phyloP scores from a whole-genome alignment of 2,113 vertebrate genomes.

The Malurus alboscapulatus region DNA sequence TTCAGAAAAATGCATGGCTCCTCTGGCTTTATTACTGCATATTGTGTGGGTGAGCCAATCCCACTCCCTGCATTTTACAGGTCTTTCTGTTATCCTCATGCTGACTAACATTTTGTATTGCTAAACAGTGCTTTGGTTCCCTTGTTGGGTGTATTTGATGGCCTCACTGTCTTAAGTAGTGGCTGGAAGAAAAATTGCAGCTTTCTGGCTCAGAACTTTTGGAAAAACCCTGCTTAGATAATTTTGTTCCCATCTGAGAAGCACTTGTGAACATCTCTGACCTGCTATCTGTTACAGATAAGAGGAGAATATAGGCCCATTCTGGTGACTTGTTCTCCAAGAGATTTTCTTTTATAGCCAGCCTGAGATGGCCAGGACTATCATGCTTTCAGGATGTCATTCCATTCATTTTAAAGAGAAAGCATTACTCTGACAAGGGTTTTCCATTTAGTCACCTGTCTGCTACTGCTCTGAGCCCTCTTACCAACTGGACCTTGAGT shows the following conservation, averaged over 20 bases:
- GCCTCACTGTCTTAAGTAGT: not conserved
- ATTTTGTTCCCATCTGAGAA: not conserved
- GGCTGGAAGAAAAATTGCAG: not conserved
- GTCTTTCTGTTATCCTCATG: not conserved
- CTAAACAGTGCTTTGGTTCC: not conserved
- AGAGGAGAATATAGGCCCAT: not conserved
- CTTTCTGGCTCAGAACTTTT: not conserved
- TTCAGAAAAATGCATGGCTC: not conserved
- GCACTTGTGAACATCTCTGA: not conserved
- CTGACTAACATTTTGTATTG: not conserved
- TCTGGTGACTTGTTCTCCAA: not conserved
- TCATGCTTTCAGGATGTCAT: not conserved
- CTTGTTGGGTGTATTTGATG: not conserved
- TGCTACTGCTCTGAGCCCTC: not conserved
- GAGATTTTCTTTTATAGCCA: not conserved
- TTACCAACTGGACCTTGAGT: not conserved
- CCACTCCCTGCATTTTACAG: not conserved
- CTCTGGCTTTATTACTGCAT: not conserved
- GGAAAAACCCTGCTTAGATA: not conserved
- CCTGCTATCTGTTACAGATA: not conserved
- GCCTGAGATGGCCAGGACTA: not conserved
- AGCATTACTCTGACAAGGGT: not conserved
- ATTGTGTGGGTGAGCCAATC: not conserved
- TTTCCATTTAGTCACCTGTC: not conserved
- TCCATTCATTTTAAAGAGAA: not conserved